These are phyloP conservation scores for Coreius guichenoti DNA, from an alignment of 2,797 vertebrate genomes.

Conservation along the genomic window DNA sequence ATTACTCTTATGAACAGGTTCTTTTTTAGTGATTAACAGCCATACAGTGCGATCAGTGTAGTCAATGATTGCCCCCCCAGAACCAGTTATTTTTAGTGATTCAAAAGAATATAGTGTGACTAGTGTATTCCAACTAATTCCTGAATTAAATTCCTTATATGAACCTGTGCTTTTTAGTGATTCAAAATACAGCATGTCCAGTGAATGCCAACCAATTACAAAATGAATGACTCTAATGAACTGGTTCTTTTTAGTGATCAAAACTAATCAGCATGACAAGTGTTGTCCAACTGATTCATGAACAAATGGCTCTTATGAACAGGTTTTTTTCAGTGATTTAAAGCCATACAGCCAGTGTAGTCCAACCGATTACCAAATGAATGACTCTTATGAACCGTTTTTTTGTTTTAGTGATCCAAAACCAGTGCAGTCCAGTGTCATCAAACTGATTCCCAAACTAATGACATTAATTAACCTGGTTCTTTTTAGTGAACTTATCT, in stretches of 20 bases:
- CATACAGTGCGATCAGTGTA: neutral
- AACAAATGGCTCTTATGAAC: neutral
- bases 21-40: neutral
- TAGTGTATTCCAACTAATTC: neutral
- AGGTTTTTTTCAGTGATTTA: neutral
- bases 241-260: neutral
- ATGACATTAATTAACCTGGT: neutral
- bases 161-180: neutral
- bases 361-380: neutral
- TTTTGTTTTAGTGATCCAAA: neutral
- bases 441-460: neutral
- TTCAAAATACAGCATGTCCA: neutral
- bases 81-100: neutral
- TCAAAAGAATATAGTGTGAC: neutral
- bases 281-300: neutral
- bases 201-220: neutral
- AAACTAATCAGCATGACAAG: neutral
- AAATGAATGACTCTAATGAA: neutral
- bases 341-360: neutral
- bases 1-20: neutral
- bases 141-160: neutral
- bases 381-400: neutral
- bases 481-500: neutral
- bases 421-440: neutral
- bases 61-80: too few species aligned